Percentiles rank a stretch among this genome's conserved stretches.
These are phyloP conservation scores for Lamproptera curius DNA, from an alignment of 2,888 invertebrate species.

Conservation along the genomic window DNA sequence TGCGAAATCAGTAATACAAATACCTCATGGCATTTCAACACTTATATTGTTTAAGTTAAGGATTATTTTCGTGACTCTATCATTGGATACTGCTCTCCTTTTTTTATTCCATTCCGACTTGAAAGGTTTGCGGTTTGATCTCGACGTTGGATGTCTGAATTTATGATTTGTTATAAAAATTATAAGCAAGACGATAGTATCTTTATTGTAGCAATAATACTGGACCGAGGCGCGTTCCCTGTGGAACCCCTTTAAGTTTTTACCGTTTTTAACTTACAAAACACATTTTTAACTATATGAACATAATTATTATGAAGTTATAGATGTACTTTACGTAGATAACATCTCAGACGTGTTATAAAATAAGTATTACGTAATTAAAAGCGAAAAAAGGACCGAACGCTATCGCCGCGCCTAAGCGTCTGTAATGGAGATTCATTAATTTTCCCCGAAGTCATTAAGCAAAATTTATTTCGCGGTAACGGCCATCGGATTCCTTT, in stretches of 20 bases:
- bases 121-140: conserved; percentile 15
- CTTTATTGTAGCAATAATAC: no score
- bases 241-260: neutral
- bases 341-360: no score
- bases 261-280: neutral
- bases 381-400: neutral
- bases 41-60: neutral
- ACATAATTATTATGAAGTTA: neutral
- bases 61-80: neutral
- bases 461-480: conserved; percentile 13
- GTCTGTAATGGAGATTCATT: conserved; percentile 11
- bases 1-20: conserved; percentile 29
- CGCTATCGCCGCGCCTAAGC: conserved; percentile 10
- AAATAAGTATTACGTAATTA: no score
- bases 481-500: conserved; percentile 5
- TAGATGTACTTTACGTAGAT: no score
- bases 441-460: conserved; percentile 15
- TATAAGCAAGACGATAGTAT: neutral
- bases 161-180: conserved; percentile 10
- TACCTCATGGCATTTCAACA: neutral
- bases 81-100: neutral
- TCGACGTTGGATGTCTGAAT: conserved; percentile 1
- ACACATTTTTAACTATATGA: neutral
- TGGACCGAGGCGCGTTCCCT: neutral
- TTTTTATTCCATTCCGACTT: conserved; percentile 9